Conservation (phyloP, 2,797 vertebrate species). For the Anguilla pacifica region DNA sequence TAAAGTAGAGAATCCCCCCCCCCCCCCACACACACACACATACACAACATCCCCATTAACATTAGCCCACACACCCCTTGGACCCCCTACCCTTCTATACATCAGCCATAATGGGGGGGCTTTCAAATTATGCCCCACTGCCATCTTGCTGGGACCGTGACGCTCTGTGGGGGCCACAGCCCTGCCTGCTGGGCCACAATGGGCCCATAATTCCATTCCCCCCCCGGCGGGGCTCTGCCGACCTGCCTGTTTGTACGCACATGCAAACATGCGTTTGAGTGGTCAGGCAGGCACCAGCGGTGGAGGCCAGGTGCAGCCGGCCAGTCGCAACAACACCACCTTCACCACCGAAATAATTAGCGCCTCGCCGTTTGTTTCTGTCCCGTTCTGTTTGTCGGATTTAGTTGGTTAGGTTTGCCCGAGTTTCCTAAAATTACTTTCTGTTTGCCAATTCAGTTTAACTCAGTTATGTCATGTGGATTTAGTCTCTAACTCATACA, state of each 20-base stretch:
- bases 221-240: neutral
- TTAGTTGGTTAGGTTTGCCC: neutral
- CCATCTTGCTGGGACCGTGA: neutral
- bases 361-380: conserved; percentile 13
- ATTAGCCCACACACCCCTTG: neutral
- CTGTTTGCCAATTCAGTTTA: neutral
- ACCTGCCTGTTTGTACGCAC: neutral
- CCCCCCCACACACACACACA: neutral
- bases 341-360: conserved; percentile 11
- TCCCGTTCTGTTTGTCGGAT: neutral
- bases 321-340: neutral
- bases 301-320: neutral
- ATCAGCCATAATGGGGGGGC: neutral
- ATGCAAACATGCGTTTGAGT: neutral
- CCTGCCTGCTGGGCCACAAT: conserved; percentile 8
- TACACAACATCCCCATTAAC: neutral
- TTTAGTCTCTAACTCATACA: neutral
- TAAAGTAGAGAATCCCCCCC: neutral
- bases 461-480: neutral
- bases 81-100: neutral
- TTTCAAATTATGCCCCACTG: neutral
- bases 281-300: neutral
- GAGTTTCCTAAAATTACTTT: neutral
- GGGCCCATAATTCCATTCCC: neutral
- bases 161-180: neutral